Conservation (phyloP, 1,140 invertebrate species). For the Medauroidea extradentata region DNA sequence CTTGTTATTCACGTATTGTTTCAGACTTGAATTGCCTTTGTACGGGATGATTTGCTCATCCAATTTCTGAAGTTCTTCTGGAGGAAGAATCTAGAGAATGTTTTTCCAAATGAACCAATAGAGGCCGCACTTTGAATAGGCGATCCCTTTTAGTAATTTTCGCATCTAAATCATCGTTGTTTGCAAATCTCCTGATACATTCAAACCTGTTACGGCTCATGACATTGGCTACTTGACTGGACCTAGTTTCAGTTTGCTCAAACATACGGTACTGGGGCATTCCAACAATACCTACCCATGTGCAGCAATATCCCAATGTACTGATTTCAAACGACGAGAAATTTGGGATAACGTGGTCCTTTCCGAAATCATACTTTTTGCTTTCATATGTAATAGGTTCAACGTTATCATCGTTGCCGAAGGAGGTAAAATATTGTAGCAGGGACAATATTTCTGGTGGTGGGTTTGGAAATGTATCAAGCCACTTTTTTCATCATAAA, state of each 20-base stretch:
- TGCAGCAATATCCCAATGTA: background rate
- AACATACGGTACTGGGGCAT: background rate
- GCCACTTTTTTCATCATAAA: too few relatives aligned
- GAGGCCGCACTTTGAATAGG: conserved; percentile 16
- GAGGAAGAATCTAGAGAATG: conserved; percentile 26
- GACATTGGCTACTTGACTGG: conserved; percentile 7
- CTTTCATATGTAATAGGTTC: background rate
- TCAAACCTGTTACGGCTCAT: conserved; percentile 15
- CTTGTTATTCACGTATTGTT: conserved; percentile 34
- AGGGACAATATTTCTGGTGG: background rate
- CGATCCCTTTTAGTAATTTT: conserved; percentile 1
- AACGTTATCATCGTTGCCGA: background rate
- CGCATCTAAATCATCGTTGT: conserved; percentile 6
- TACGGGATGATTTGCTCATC: conserved; percentile 34
- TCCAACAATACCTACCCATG: background rate
- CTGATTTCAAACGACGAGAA: background rate
- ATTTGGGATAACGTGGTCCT: background rate
- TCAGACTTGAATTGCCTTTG: conserved; percentile 27
- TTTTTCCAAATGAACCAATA: conserved; percentile 15
- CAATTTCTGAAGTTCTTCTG: conserved; percentile 36
- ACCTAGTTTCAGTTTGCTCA: background rate
- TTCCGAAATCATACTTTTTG: background rate
- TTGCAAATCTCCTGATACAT: conserved; percentile 2
- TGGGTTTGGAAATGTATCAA: background rate
- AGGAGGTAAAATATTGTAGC: background rate